Conservation (phyloP, 2,797 vertebrate genomes). For the Gila robusta region DNA sequence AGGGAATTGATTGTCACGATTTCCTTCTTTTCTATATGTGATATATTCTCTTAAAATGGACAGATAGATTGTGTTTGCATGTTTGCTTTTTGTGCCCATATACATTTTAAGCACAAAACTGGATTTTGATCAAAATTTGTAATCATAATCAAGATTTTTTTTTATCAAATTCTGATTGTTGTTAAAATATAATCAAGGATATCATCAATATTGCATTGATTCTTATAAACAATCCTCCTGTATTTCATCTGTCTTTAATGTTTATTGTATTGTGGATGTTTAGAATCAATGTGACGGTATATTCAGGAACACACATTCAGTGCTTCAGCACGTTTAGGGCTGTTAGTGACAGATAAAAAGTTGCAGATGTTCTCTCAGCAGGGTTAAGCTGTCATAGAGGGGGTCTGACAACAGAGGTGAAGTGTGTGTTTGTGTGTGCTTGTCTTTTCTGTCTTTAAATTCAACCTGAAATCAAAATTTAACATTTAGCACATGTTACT, state of each 20-base stretch:
- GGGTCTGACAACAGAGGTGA: conserved; percentile 56
- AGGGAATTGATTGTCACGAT: background rate
- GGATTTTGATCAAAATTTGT: background rate
- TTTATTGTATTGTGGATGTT: background rate
- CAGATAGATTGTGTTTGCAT: background rate
- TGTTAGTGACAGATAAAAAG: conserved; percentile 49
- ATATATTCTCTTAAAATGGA: background rate
- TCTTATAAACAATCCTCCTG: background rate
- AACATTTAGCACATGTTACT: background rate
- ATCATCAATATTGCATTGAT: background rate
- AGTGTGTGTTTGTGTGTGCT: conserved; percentile 11
- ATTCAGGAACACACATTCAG: background rate
- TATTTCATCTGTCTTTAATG: no score
- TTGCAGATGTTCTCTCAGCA: conserved; percentile 76
- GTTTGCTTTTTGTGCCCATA: background rate
- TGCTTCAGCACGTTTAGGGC: background rate
- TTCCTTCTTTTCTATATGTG: background rate
- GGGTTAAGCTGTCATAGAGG: conserved; percentile 71
- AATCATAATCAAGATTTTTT: background rate
- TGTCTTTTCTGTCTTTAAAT: background rate
- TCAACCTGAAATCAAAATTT: background rate
- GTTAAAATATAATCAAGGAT: background rate
- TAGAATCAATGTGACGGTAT: background rate
- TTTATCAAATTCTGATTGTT: background rate
- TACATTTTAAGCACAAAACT: background rate